Base-by-base conservation (phyloP, 2,797 vertebrate genomes). In the Octomys mimax region DNA sequence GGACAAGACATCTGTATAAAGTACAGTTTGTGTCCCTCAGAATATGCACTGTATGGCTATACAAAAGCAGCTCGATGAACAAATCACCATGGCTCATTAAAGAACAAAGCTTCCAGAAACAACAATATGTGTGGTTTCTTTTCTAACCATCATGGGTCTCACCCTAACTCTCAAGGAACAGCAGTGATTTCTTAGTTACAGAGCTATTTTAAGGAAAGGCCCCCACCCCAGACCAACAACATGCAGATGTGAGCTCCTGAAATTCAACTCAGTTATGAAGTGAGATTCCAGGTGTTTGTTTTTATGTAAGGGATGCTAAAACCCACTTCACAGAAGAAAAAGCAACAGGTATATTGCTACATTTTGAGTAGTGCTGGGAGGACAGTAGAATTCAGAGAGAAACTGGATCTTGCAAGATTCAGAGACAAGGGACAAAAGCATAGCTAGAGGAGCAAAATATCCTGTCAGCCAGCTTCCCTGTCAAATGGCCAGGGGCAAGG, bases 11-110 rank as follows among this genome's bases (percentile, higher is more conserved):
- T 98, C 97, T 98, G 98, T 98, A 96, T 98, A 96, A 98, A 98
- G 98, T 98, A 98, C 98, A 98, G 98, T 98, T 98, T 98, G 97
- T 98, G 98, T 98, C 98, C 97, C 98, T 98, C 98, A 97, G 95
- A 97, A 93, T 89, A 96, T 93, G 97, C 97, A 95, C 97, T 98
- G 97, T 98, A 91, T 98, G 97, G 98, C 98, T 99, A 98, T 99
- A 98, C 97, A 97, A 97, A 98, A 98, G 96, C 97, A 97, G 98
- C 98, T 98, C 97, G 96, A 98, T 98, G 98, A 98, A 98, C 98
- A 98, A 98, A 97, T 97, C 96, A 93, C 97, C 97, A 75, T 94
- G 97, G 93, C 98, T 98, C 97, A 98, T 98, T 98, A 98, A 99
- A 98, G 98, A 98, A 98, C 97, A 98, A 98, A 98, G 97, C 97